Conservation (phyloP, 2,113 vertebrate genomes). For the Pluvianellus socialis region DNA sequence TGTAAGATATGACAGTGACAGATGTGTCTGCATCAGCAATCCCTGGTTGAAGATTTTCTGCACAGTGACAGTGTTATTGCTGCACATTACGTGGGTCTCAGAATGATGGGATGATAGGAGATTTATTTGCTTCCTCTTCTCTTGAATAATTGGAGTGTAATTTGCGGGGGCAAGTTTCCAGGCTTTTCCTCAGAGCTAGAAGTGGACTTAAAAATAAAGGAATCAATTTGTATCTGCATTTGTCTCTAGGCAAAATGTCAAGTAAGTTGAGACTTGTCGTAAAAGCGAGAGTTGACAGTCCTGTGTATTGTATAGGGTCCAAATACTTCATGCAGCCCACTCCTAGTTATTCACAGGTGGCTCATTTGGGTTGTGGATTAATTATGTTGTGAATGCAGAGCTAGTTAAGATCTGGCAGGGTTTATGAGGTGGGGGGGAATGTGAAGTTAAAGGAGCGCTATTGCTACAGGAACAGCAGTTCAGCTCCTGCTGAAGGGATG, state of each 20-base stretch:
- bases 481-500: neutral
- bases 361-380: neutral
- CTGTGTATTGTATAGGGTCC: neutral
- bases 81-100: neutral
- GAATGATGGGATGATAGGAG: neutral
- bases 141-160: neutral
- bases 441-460: neutral
- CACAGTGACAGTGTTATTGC: neutral
- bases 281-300: fast-evolving
- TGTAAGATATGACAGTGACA: neutral
- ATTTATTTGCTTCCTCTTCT: neutral
- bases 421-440: neutral
- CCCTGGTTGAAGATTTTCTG: neutral
- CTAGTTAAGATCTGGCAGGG: neutral
- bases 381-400: neutral
- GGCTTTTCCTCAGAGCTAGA: neutral
- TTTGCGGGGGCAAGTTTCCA: neutral
- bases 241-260: neutral
- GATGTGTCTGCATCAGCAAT: neutral
- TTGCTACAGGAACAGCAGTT: neutral
- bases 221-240: neutral
- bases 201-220: neutral
- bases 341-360: neutral
- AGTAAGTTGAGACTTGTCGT: neutral
- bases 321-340: neutral